Base-by-base conservation (phyloP, 2,113 vertebrate species). In the Condylura cristata region DNA sequence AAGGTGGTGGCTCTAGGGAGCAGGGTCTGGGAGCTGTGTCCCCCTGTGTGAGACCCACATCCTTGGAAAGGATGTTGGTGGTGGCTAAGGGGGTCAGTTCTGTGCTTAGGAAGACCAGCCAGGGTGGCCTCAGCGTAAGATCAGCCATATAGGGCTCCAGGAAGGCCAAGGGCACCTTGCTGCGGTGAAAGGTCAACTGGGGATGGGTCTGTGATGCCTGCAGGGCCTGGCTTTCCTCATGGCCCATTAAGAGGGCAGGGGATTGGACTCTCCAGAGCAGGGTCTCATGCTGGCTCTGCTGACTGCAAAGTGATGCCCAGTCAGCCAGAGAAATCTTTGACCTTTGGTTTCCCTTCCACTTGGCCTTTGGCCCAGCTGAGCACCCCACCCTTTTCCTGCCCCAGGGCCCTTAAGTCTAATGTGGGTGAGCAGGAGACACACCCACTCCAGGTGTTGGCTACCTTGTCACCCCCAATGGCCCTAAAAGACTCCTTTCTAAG, bases 111-210 rank as follows among this genome's bases (percentile, higher is more conserved):
- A 41, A 56, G 56, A 26, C 75, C 24, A 14, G 10, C 10, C 58
- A n/a, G 48, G 70, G 63, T 41, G 12, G 48, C 20, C 28, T 34
- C 18, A 34, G 24, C 34, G 65, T 46, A 74, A 75, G 74, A 46
- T 75, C 48, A 22, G n/a, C 60, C 68, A 12, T 22, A 44, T 76
- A 84, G 51, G 68, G 24, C 81, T 78, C 51, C 11, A 13, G 51
- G 63, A 92, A 71, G 61, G 80, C 93, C 95, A 96, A 97, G 94
- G 95, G 95, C 95, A 97, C 96, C 86, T 95, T 96, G 91, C 75
- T 71, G 28, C 71, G 82, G 11, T 12, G 3, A 84, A 22, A 22
- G 60, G 72, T 80, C 85, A 63, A 48, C 71, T 72, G 81, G 48
- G 20, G 63, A 22, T n/a, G 51, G 71, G 16, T n/a, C 80, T 22